phyloP scores from a whole-genome alignment of 2,797 vertebrate species.

The Siniperca scherzeri region DNA sequence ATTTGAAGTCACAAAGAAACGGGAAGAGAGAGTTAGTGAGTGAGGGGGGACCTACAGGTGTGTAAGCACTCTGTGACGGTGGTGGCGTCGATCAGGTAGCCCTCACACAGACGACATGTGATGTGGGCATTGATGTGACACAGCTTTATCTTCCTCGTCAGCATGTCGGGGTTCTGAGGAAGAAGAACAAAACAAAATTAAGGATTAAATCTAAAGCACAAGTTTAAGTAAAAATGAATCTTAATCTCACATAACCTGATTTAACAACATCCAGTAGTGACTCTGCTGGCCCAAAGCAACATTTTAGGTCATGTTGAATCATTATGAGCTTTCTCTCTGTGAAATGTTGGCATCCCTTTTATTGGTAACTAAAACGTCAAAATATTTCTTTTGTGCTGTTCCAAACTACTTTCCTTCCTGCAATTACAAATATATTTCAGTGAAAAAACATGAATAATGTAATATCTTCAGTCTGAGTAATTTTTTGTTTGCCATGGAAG shows the following conservation, averaged over 20 bases:
- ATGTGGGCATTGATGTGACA: constrained; percentile 99
- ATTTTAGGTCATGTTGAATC: background rate
- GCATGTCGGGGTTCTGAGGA: constrained; percentile 92
- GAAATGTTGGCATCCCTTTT: background rate
- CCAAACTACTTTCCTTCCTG: background rate
- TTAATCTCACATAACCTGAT: background rate
- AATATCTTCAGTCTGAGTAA: background rate
- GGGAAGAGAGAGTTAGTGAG: background rate
- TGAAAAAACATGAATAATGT: background rate
- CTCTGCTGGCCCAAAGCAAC: background rate
- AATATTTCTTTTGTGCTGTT: background rate
- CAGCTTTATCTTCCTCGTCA: constrained; percentile 99
- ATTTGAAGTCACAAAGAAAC: background rate
- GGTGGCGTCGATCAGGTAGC: constrained; percentile 98
- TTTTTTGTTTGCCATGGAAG: background rate
- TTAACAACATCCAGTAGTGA: background rate
- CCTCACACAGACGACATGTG: constrained; percentile 98
- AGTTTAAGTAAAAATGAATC: background rate
- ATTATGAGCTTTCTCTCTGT: background rate
- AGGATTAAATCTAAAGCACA: background rate
- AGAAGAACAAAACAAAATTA: background rate
- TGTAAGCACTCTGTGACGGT: constrained; percentile 99
- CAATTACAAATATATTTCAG: background rate
- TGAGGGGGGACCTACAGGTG: constrained; percentile 90
- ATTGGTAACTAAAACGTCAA: background rate